phyloP scores from a whole-genome alignment of 37 sponge, comb jelly and placozoan genomes.

The Petrosia ficiformis region DNA sequence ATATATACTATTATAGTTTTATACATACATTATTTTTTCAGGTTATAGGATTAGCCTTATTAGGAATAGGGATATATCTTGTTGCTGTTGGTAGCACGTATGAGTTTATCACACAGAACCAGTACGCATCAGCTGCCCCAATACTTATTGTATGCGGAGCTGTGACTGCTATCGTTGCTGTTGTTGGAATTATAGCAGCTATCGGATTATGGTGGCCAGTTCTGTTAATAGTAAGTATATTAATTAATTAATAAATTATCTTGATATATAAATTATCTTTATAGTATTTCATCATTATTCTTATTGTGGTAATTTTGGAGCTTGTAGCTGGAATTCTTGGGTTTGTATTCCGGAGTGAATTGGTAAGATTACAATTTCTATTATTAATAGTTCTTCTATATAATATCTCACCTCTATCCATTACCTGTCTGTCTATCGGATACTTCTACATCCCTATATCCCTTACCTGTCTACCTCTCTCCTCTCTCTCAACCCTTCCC shows the following conservation, averaged over 20 bases:
- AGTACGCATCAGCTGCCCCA: constrained; percentile 32
- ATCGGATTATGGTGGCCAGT: constrained; percentile 6
- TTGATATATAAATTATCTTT: neutral
- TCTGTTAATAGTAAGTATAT: constrained; percentile 28
- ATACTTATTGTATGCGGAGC: constrained; percentile 39
- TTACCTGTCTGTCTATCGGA: too few relatives aligned
- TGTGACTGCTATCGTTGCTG: constrained; percentile 17
- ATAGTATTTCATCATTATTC: neutral
- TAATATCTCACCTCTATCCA: too few relatives aligned
- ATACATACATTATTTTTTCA: neutral
- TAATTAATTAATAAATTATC: neutral
- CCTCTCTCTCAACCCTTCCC: too few relatives aligned
- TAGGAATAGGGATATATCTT: constrained; percentile 45
- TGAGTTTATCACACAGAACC: constrained; percentile 33
- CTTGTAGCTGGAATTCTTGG: constrained; percentile 52
- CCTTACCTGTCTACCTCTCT: too few relatives aligned
- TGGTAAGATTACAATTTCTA: neutral
- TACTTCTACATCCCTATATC: too few relatives aligned
- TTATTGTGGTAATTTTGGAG: constrained; percentile 48
- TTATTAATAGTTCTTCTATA: neutral
- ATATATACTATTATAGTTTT: too few relatives aligned
- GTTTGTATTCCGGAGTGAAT: neutral
- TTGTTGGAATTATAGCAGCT: constrained; percentile 22
- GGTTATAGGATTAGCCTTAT: constrained; percentile 43
- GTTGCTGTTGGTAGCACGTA: constrained; percentile 4